Conservation (phyloP, 2,797 vertebrate genomes). For the Thripadectes ignobilis region DNA sequence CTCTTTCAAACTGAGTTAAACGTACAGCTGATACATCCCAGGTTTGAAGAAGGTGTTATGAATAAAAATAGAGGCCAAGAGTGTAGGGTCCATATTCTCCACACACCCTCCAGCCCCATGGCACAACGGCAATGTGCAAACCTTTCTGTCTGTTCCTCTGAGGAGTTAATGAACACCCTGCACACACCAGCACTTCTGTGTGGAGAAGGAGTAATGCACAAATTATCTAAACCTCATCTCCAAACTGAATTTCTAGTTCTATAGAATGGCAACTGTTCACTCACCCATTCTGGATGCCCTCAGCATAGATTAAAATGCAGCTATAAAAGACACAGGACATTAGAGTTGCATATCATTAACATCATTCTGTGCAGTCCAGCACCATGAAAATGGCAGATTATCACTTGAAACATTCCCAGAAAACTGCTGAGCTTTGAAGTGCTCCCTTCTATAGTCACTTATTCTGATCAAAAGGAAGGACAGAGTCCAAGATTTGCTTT, state of each 20-base stretch:
- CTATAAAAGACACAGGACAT: not conserved
- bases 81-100: not conserved
- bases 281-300: not conserved
- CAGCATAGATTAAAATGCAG: not conserved
- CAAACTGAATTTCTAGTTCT: not conserved
- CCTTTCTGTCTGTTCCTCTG: not conserved
- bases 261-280: not conserved
- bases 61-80: not conserved
- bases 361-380: not conserved
- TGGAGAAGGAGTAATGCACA: not conserved
- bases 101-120: rapidly evolving
- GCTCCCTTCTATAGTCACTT: not conserved
- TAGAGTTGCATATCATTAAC: not conserved
- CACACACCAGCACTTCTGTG: not conserved
- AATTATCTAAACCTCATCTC: not conserved
- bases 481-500: not conserved
- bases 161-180: not conserved
- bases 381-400: not conserved
- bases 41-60: rapidly evolving
- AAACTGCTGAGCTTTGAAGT: constrained; percentile 1
- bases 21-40: not conserved
- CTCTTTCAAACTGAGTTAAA: not conserved
- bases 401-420: not conserved
- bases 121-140: not conserved
- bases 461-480: not conserved